Evolutionary conservation across 2,888 invertebrate species (phyloP), one percentile per base, ranked within the genome.

Genomic region (Quadriops clusia): DNA sequence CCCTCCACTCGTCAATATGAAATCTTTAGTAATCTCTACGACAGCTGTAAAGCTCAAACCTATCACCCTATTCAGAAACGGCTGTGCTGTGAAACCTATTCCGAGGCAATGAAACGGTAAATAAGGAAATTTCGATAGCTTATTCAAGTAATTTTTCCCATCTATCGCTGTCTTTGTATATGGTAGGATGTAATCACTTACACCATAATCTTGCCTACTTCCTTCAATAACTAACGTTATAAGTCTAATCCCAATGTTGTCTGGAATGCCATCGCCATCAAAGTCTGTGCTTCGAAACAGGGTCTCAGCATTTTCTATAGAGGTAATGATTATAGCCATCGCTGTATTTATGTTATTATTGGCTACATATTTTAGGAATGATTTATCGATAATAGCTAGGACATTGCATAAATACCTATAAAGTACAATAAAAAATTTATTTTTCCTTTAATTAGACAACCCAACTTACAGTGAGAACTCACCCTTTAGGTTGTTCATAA

Each of bases 201-300:
- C 35, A 3, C 28, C 12, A 17, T 23, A 15, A 1, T 24, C 10
- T 10, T 18, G 8, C 7, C 20, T 10, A 1, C 24, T 23, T 15
- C 23, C 9, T 12, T 32, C 5, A 24, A 20, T 12, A 4, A 32
- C 17, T 7, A 36, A 21, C 3, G 28, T 24, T 38, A 67, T 67
- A 5, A 68, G 61, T 26, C 61, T 54, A 39, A 69, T 67, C 1
- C 70, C 70, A 37, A 70, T 65, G 45, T 70, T 69, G 51, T 69
- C 69, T 3, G 69, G 65, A 2, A 56, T 32, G 0, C 68, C 67
- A 40, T 70, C 67, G 22, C 64, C 63, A 39, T 70, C 61, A 35
- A 70, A 69, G 41, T 70, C 70, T 0, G 68, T 60, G 28, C 65
- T 65, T 36, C 70, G 60, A 37, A 69, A 68, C 33, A 70, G 63